Evolutionary conservation across 2,888 invertebrate genomes (phyloP).

Genomic region (Limenitis camilla): DNA sequence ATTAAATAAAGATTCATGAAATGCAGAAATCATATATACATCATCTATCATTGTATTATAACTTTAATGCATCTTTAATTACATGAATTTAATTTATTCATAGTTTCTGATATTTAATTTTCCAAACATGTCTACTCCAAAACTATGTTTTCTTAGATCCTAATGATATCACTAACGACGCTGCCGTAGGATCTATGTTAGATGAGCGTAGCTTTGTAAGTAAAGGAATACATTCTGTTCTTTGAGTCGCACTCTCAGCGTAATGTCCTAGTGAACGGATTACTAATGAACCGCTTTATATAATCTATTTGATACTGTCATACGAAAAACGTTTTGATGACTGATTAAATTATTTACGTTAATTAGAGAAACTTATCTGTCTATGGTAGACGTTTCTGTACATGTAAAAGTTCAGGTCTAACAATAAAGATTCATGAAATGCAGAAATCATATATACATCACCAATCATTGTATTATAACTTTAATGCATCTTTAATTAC

Average conservation of each 20-base stretch:
- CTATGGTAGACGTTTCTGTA: no score
- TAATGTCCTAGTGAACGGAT: slow-evolving; percentile 4
- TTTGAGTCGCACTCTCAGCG: slow-evolving; percentile 2
- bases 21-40: no score
- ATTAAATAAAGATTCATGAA: no score
- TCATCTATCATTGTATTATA: no score
- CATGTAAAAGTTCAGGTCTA: no score
- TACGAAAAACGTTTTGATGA: background rate
- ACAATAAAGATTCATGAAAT: no score
- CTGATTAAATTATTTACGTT: background rate
- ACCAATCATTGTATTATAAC: no score
- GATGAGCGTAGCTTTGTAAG: slow-evolving; percentile 14
- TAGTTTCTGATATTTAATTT: background rate
- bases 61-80: no score
- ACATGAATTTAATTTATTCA: no score
- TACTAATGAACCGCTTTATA: slow-evolving; percentile 16
- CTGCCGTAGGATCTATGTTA: slow-evolving; percentile 11
- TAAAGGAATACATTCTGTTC: slow-evolving; percentile 1
- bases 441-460: no score
- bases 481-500: no score
- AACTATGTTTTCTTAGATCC: slow-evolving; percentile 5
- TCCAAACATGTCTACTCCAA: background rate
- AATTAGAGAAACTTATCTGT: no score
- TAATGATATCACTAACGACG: slow-evolving; percentile 10
- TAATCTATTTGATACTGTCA: slow-evolving; percentile 2